These are phyloP conservation scores for Orthonyx spaldingii DNA, from an alignment of 2,113 vertebrate species.

Conservation along the genomic window DNA sequence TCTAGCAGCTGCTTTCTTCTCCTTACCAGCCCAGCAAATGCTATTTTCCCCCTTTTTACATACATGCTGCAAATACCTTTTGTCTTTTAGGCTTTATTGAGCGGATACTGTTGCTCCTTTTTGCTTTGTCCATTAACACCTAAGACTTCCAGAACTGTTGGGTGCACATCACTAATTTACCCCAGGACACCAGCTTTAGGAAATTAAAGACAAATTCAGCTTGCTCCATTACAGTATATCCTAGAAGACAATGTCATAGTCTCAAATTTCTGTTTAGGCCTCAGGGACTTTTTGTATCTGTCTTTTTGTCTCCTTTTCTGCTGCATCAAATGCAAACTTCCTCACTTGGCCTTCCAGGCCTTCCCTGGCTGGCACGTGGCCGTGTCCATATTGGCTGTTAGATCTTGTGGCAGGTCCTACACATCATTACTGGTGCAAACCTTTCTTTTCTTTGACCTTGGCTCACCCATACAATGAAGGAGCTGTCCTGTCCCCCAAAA, in stretches of 20 bases:
- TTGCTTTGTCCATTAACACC: background rate
- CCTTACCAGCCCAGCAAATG: background rate
- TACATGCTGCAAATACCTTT: background rate
- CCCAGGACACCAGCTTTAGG: background rate
- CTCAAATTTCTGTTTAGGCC: background rate
- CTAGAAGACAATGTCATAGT: background rate
- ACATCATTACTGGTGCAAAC: background rate
- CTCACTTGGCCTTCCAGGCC: background rate
- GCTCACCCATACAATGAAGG: background rate
- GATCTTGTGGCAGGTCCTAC: background rate
- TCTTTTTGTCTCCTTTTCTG: slow-evolving; percentile 11
- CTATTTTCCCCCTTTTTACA: background rate
- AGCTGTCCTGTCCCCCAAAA: background rate
- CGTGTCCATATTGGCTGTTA: background rate
- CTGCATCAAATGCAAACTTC: background rate
- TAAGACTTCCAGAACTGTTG: background rate
- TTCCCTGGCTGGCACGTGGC: background rate
- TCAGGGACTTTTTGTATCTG: background rate
- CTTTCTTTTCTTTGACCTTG: background rate
- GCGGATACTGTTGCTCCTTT: background rate
- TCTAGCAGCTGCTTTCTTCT: background rate
- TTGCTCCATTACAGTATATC: background rate
- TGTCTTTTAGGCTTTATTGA: background rate
- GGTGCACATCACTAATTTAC: background rate
- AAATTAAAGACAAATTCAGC: background rate